Conservation (phyloP, 2,113 vertebrate species). For the Tylochromis polylepis region DNA sequence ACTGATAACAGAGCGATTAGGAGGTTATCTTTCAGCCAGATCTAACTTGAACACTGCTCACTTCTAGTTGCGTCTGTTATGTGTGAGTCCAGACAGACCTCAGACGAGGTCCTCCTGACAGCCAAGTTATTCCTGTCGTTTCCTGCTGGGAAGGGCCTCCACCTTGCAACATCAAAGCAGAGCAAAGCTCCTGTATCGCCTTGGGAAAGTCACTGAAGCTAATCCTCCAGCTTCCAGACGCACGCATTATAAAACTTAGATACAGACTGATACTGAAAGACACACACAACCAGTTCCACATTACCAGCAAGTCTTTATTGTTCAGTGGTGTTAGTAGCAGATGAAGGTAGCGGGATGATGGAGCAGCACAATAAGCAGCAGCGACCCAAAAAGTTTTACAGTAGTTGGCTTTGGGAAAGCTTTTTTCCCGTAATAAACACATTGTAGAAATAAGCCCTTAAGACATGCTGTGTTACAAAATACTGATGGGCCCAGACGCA, state of each 20-base stretch:
- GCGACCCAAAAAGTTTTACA: background rate
- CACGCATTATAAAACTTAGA: background rate
- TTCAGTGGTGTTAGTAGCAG: slow-evolving; percentile 12
- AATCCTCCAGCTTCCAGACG: background rate
- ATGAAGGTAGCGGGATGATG: background rate
- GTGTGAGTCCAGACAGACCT: slow-evolving; percentile 11
- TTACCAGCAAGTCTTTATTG: slow-evolving; percentile 21
- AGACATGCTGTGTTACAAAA: background rate
- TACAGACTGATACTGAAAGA: slow-evolving; percentile 22
- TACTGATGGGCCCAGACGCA: background rate
- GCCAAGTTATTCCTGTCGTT: background rate
- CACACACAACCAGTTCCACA: background rate
- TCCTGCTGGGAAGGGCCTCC: slow-evolving; percentile 1
- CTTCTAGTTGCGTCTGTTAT: background rate
- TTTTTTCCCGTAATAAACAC: background rate
- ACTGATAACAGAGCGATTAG: background rate
- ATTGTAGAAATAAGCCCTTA: background rate
- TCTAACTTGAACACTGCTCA: background rate
- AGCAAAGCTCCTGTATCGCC: background rate
- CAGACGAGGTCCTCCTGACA: background rate
- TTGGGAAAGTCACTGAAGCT: background rate
- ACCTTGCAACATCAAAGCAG: slow-evolving; percentile 25
- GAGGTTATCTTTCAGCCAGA: slow-evolving; percentile 1
- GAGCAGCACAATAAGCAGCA: background rate
- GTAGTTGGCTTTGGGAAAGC: background rate